Evolutionary conservation across 2,888 invertebrate species (phyloP).

Genomic region (Stenoptilia bipunctidactyla): DNA sequence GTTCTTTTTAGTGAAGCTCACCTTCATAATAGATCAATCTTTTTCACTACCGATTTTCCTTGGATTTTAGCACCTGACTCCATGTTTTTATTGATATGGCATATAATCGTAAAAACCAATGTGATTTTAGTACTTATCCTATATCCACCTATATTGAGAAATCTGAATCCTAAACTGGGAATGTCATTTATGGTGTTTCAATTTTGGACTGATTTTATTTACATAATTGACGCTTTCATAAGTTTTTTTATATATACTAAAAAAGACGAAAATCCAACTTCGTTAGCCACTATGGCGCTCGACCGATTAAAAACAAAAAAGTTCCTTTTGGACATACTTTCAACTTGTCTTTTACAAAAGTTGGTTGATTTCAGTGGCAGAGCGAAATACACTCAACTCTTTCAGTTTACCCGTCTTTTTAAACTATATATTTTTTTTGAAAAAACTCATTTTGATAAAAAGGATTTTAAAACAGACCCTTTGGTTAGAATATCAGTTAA

Average conservation of each 20-base stretch:
- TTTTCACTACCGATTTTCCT: slow-evolving; percentile 38
- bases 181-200: slow-evolving; percentile 33
- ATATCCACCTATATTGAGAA: slow-evolving; percentile 33
- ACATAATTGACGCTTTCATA: slow-evolving; percentile 34
- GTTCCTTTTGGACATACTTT: slow-evolving; percentile 37
- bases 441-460: too few species aligned
- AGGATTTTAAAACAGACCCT: too few species aligned
- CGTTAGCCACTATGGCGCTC: slow-evolving; percentile 26
- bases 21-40: slow-evolving; percentile 36
- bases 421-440: too few species aligned
- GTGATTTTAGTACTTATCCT: slow-evolving; percentile 32
- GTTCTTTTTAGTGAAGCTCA: slow-evolving; percentile 39
- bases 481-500: too few species aligned
- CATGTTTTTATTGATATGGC: slow-evolving; percentile 32
- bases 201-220: slow-evolving; percentile 35
- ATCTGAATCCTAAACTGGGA: slow-evolving; percentile 9
- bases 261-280: too few species aligned
- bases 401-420: too few species aligned
- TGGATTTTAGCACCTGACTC: slow-evolving; percentile 43
- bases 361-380: background rate
- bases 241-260: slow-evolving; percentile 27
- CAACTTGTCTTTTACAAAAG: slow-evolving; percentile 12
- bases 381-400: too few species aligned
- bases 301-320: slow-evolving; percentile 33
- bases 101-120: slow-evolving; percentile 28